phyloP scores from a whole-genome alignment of 2,797 vertebrate genomes.

The Tangara arthus region DNA sequence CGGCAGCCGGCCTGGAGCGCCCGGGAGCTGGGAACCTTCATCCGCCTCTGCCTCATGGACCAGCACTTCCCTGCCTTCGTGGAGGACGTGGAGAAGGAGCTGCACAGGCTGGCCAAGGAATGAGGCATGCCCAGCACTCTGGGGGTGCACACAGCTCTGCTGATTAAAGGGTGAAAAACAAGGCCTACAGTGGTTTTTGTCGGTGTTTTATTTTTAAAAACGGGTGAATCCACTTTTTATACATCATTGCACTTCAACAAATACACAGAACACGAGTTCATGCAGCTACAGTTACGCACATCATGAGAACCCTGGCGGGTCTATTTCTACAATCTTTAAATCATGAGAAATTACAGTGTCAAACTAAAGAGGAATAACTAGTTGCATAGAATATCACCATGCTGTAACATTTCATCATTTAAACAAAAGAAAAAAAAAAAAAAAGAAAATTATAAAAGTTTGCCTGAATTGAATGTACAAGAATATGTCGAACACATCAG shows the following conservation, averaged over 20 bases:
- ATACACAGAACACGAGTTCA: slow-evolving; percentile 93
- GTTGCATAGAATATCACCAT: slow-evolving; percentile 99
- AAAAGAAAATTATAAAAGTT: slow-evolving; percentile 86
- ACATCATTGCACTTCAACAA: slow-evolving; percentile 92
- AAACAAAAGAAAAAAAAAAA: slow-evolving; percentile 78
- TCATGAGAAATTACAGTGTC: slow-evolving; percentile 89
- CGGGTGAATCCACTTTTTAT: slow-evolving; percentile 89
- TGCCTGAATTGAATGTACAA: slow-evolving; percentile 82
- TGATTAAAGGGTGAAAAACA: neutral
- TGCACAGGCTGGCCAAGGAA: slow-evolving; percentile 78
- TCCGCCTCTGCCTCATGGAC: slow-evolving; percentile 87
- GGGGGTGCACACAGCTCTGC: fast-evolving
- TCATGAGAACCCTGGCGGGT: slow-evolving; percentile 82
- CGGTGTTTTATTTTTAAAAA: slow-evolving; percentile 97
- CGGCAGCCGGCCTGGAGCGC: slow-evolving; percentile 58
- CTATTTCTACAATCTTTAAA: slow-evolving; percentile 88
- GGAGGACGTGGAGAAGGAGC: slow-evolving; percentile 85
- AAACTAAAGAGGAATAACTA: slow-evolving; percentile 83
- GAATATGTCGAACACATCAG: slow-evolving; percentile 88
- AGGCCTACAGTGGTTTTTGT: slow-evolving; percentile 68
- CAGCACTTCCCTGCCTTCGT: slow-evolving; percentile 87
- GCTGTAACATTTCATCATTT: slow-evolving; percentile 84
- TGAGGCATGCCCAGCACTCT: neutral
- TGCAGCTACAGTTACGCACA: slow-evolving; percentile 93
- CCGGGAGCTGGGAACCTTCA: slow-evolving; percentile 78